Percentiles rank a stretch among this genome's conserved stretches.
Evolutionary conservation across 1,140 invertebrate genomes (phyloP).

Genomic region (Eriosoma lanigerum): DNA sequence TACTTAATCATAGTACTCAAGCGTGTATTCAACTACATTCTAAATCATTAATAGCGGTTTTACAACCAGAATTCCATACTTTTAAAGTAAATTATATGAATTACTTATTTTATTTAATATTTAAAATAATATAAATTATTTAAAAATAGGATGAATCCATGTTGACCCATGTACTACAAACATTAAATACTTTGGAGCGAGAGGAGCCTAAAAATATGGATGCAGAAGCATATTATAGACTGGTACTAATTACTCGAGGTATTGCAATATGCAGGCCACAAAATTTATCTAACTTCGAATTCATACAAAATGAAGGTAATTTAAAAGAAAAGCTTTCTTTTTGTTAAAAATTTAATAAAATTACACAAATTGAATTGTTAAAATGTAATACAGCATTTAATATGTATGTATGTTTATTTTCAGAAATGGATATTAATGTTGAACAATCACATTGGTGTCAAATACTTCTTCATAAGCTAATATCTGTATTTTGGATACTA

Average conservation of each 20-base stretch:
- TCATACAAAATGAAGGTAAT: conserved; percentile 17
- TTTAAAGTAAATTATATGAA: conserved; percentile 88
- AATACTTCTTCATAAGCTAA: conserved; percentile 56
- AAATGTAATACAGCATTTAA: neutral
- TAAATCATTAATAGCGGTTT: conserved; percentile 76
- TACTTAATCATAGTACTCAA: conserved; percentile 83
- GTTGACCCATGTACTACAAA: conserved; percentile 73
- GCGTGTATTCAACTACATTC: conserved; percentile 75
- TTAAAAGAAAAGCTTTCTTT: neutral
- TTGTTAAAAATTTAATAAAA: neutral
- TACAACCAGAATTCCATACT: conserved; percentile 70
- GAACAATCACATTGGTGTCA: conserved; percentile 10
- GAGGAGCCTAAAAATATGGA: conserved; percentile 70
- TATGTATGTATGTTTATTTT: neutral
- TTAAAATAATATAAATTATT: neutral
- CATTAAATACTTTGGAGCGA: conserved; percentile 66
- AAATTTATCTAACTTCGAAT: conserved; percentile 67
- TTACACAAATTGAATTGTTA: too few species aligned
- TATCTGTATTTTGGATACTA: conserved; percentile 68
- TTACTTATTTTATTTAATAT: neutral
- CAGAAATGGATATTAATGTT: neutral
- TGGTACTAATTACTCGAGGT: conserved; percentile 79
- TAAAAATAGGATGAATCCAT: conserved; percentile 73
- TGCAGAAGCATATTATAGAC: conserved; percentile 86
- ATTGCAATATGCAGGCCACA: conserved; percentile 82